phyloP scores from a whole-genome alignment of 1,140 invertebrate species.

The Temnothorax nylanderi region DNA sequence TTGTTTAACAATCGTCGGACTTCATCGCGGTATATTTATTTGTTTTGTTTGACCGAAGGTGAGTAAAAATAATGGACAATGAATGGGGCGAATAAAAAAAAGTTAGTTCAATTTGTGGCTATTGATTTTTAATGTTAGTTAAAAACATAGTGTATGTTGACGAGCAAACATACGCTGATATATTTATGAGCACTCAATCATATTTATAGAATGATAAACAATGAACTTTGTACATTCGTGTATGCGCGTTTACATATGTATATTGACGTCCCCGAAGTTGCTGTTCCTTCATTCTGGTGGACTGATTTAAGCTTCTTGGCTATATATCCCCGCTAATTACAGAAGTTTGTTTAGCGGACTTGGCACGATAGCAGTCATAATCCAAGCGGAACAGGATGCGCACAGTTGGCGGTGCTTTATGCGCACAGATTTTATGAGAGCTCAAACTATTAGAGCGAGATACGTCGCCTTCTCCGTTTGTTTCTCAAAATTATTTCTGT shows the following conservation, averaged over 20 bases:
- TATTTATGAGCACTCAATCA: not conserved
- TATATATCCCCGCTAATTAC: slow-evolving; percentile 53
- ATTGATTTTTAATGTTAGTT: not conserved
- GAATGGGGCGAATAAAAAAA: not conserved
- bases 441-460: slow-evolving; percentile 31
- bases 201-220: not conserved
- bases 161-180: too few relatives aligned
- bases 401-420: slow-evolving; percentile 49
- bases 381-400: slow-evolving; percentile 55
- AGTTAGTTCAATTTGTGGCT: not conserved
- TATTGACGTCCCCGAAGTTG: slow-evolving; percentile 25
- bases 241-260: slow-evolving; percentile 7
- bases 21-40: not conserved
- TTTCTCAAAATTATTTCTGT: slow-evolving; percentile 35
- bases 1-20: not conserved
- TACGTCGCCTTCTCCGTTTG: slow-evolving; percentile 9
- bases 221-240: not conserved
- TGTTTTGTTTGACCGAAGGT: not conserved
- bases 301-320: slow-evolving; percentile 55
- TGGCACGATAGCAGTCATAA: slow-evolving; percentile 58
- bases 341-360: slow-evolving; percentile 60
- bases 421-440: slow-evolving; percentile 45
- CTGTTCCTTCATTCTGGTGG: slow-evolving; percentile 33
- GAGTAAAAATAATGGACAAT: not conserved
- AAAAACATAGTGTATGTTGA: not conserved